phyloP scores from a whole-genome alignment of 2,888 invertebrate genomes.

The Galeruca laticollis region DNA sequence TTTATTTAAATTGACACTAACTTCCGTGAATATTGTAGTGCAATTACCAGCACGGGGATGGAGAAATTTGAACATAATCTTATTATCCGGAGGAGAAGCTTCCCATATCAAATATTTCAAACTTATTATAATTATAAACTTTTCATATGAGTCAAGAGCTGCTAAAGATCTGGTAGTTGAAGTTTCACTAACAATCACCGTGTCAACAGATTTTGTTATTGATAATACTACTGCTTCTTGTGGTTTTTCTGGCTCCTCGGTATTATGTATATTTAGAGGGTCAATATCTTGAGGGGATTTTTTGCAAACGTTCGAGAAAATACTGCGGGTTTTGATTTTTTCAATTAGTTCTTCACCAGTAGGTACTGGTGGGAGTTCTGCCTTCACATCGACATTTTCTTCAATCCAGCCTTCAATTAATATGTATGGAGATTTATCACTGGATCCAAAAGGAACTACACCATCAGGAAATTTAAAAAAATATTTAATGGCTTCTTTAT shows the following conservation, averaged over 20 bases:
- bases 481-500: constrained; percentile 47
- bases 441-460: constrained; percentile 52
- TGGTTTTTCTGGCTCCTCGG: constrained; percentile 21
- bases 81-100: constrained; percentile 45
- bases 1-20: constrained; percentile 49
- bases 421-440: constrained; percentile 56
- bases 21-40: constrained; percentile 54
- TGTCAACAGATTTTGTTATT: constrained; percentile 50
- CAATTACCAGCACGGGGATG: constrained; percentile 60
- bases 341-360: constrained; percentile 39
- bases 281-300: constrained; percentile 30
- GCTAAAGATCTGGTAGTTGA: constrained; percentile 42
- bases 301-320: constrained; percentile 45
- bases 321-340: constrained; percentile 40
- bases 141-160: constrained; percentile 49
- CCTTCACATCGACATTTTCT: constrained; percentile 30
- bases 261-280: not conserved
- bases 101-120: constrained; percentile 56
- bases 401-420: constrained; percentile 55
- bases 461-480: constrained; percentile 57
- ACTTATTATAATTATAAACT: constrained; percentile 57
- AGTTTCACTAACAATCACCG: constrained; percentile 48
- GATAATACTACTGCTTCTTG: constrained; percentile 20
- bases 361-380: not conserved
- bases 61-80: constrained; percentile 58